Percentiles rank a stretch among this genome's conserved stretches.
Conservation (phyloP, 2,888 invertebrate species). For the Epinotia demarniana region DNA sequence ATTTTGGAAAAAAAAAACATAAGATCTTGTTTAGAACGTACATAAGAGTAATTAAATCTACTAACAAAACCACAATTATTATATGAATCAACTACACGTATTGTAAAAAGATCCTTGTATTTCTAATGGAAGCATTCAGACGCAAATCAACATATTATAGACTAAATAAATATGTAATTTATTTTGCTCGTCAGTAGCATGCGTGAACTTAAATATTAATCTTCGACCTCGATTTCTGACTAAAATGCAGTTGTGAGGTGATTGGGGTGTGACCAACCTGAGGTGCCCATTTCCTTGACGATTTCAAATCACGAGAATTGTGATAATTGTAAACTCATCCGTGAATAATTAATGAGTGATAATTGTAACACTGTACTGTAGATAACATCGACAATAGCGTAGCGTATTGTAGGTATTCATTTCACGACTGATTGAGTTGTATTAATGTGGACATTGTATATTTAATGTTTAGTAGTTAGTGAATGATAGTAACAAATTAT, state of each 20-base stretch:
- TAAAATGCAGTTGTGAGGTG: not conserved
- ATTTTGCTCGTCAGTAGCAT: not conserved
- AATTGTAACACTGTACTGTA: slow-evolving; percentile 45
- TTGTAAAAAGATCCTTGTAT: too few species aligned
- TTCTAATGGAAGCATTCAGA: not conserved
- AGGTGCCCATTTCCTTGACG: not conserved
- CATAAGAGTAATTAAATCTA: not conserved
- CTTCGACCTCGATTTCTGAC: not conserved
- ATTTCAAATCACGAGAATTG: slow-evolving; percentile 51
- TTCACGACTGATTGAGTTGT: slow-evolving; percentile 44
- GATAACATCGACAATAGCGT: slow-evolving; percentile 52
- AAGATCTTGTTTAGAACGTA: not conserved
- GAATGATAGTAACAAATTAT: slow-evolving; percentile 31
- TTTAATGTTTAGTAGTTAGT: slow-evolving; percentile 40
- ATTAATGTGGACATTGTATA: slow-evolving; percentile 38
- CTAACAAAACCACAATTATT: not conserved
- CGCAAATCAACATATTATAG: not conserved
- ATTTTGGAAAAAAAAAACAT: not conserved
- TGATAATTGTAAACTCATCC: too few species aligned
- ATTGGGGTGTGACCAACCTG: not conserved
- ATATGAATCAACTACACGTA: not conserved
- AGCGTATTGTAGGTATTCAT: slow-evolving; percentile 47
- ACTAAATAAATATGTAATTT: not conserved
- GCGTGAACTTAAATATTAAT: not conserved
- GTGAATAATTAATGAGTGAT: too few species aligned